These are phyloP conservation scores for Notodonta dromedarius DNA, from an alignment of 2,888 invertebrate species.

Conservation along the genomic window DNA sequence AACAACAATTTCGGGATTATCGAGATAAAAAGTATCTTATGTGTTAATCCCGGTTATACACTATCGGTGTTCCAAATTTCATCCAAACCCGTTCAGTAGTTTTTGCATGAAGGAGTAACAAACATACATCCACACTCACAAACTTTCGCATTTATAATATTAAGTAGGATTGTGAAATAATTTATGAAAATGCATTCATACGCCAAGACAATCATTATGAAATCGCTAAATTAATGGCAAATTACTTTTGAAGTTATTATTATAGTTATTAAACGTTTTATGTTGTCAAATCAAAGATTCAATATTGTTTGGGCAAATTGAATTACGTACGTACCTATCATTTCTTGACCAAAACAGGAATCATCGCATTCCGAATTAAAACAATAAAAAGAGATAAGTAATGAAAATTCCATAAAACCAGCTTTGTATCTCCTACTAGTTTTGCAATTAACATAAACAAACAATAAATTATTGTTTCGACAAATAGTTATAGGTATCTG, in stretches of 20 bases:
- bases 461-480: constrained; percentile 76
- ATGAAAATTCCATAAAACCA: constrained; percentile 77
- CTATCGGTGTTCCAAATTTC: no score
- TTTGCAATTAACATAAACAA: constrained; percentile 70
- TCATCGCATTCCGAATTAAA: constrained; percentile 59
- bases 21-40: no score
- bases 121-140: no score
- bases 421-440: constrained; percentile 68
- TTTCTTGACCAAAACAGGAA: constrained; percentile 34
- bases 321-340: constrained; percentile 12
- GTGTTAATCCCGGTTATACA: no score
- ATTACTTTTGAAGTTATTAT: constrained; percentile 8
- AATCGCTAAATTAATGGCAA: constrained; percentile 15
- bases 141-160: no score
- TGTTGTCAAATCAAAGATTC: background rate
- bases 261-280: background rate
- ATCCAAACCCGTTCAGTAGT: no score
- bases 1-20: no score
- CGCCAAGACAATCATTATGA: constrained; percentile 8
- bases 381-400: constrained; percentile 71
- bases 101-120: no score
- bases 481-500: constrained; percentile 75
- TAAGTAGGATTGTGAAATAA: constrained; percentile 33
- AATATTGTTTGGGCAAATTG: constrained; percentile 20
- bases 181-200: constrained; percentile 17